Evolutionary conservation across 1,140 invertebrate species (phyloP), one percentile per base, ranked within the genome.

Genomic region (Drosophila ercepeae): DNA sequence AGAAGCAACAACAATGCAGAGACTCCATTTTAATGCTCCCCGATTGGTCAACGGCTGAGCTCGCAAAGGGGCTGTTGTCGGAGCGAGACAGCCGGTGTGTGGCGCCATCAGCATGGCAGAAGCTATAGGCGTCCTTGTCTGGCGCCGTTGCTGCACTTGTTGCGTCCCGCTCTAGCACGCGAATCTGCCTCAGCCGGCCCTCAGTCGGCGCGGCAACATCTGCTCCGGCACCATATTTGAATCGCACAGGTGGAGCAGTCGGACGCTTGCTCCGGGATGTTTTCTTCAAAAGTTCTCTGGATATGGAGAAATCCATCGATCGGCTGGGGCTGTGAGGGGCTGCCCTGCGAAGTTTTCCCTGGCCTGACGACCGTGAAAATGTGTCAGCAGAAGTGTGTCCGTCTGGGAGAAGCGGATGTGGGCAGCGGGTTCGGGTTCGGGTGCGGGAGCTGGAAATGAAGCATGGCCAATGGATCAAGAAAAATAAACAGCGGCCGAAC

Each of bases 21-120:
- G 68, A 78, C 78, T 84, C 76, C 72, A 81, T 86, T 76, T 86
- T 86, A 75, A 27, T 41, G 32, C 27, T 8, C 25, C 39, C 57
- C 16, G 23, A 86, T 86, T 86, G 81, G 81, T 58, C 29, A 14
- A n/a, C 1, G 3, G 11, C 36, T 25, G 41, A 3, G 32, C 5
- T 8, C 29, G 11, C 4, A 8, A 19, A 16, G n/a, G 11, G 7
- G 39, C 25, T 9, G 29, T 9, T n/a, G 29, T 32, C 11, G 42
- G 68, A 76, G 77, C 52, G 76, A 67, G 76, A 68, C 49, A 42
- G 36, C 48, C 8, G 42, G 45, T 61, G 11, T 48, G 42, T 11
- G 65, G 29, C 55, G 18, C 42, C 18, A n/a, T 4, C 29, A n/a
- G 13, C 44, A 11, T 57, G 14, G 19, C 11, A 21, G 7, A 2